Conservation (phyloP, 2,888 invertebrate genomes). For the Altica lythri region DNA sequence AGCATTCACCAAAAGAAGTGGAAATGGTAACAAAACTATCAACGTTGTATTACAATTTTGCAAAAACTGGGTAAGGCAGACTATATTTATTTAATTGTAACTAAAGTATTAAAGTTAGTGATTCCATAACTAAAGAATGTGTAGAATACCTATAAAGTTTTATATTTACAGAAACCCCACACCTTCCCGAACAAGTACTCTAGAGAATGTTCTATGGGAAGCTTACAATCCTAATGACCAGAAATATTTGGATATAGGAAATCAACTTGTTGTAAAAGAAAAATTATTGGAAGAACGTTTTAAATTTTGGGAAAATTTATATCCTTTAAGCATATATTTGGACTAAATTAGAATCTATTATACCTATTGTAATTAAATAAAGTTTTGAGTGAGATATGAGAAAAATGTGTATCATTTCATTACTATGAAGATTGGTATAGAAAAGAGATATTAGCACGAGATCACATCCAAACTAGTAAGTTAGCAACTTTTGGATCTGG, state of each 20-base stretch:
- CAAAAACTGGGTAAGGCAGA: conserved; percentile 52
- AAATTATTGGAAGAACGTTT: conserved; percentile 53
- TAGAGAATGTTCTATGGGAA: conserved; percentile 54
- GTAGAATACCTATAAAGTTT: no score
- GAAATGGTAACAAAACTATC: conserved; percentile 56
- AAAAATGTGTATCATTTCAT: no score
- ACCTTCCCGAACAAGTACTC: conserved; percentile 45
- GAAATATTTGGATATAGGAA: conserved; percentile 55
- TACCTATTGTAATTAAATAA: no score
- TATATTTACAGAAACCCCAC: conserved; percentile 56
- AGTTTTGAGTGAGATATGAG: no score
- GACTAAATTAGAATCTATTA: no score
- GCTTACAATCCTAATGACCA: conserved; percentile 49
- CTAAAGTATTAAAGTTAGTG: no score
- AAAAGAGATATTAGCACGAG: no score
- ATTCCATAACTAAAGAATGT: no score
- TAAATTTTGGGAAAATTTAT: conserved; percentile 54
- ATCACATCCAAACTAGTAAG: no score
- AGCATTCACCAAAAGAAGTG: conserved; percentile 52
- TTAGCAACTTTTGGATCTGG: no score
- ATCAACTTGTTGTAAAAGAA: conserved; percentile 50
- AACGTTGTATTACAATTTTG: conserved; percentile 58
- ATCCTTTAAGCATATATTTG: conserved; percentile 43
- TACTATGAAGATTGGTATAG: no score
- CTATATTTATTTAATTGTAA: no score